Conservation (phyloP, 1,140 invertebrate genomes). For the Drosophila pseudoobscura region DNA sequence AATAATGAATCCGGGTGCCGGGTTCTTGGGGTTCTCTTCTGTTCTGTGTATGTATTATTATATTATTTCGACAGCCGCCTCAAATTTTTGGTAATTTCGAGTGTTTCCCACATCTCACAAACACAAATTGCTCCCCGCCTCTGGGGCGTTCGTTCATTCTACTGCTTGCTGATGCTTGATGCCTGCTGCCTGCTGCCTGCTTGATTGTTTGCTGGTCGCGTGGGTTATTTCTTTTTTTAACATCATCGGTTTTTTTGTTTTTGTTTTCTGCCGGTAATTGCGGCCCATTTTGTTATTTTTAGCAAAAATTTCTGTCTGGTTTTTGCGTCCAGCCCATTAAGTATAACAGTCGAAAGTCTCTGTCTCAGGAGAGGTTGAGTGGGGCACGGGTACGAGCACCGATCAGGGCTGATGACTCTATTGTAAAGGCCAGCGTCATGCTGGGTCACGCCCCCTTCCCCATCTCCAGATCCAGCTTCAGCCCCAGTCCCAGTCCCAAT, state of each 20-base stretch:
- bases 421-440: conserved; percentile 58
- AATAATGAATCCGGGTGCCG: conserved; percentile 74
- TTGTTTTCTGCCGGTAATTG: conserved; percentile 60
- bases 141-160: conserved; percentile 50
- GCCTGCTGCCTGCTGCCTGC: conserved; percentile 1
- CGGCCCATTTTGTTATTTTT: conserved; percentile 77
- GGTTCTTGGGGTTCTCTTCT: conserved; percentile 29
- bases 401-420: conserved; percentile 43
- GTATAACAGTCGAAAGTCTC: conserved; percentile 20
- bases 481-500: no score
- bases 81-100: conserved; percentile 69
- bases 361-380: background rate
- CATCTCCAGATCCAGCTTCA: background rate
- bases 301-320: conserved; percentile 33
- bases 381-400: background rate
- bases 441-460: conserved; percentile 10
- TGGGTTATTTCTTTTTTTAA: conserved; percentile 66
- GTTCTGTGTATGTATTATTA: conserved; percentile 48
- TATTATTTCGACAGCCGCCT: conserved; percentile 42
- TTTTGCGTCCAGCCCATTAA: conserved; percentile 20
- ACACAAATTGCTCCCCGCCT: conserved; percentile 28
- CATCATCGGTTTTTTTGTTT: background rate
- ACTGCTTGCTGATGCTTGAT: no score
- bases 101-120: conserved; percentile 70
- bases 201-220: conserved; percentile 53